Base-by-base conservation (phyloP, 2,888 invertebrate species). In the Alentia gelatinosa region DNA sequence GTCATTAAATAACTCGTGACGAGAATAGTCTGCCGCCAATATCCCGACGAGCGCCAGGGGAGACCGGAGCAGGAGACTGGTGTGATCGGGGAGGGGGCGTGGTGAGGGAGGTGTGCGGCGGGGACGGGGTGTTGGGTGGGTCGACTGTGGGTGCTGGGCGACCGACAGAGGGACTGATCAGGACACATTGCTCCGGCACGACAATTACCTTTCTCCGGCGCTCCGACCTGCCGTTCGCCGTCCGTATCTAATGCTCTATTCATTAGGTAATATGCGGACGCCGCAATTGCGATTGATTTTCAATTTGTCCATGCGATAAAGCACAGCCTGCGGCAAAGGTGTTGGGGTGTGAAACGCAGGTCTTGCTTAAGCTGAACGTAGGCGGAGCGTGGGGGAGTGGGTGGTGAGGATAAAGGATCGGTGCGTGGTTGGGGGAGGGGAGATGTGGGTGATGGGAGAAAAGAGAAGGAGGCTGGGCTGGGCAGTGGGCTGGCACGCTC, bases 281-380 rank as follows among this genome's bases (percentile, higher is more conserved):
- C 1, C 37, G 39, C 79, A 35, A 39, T 39, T 79, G 23, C 39
- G 79, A 79, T 79, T 79, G 79, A 79, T 79, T 79, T 79, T 79
- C 79, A 79, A 79, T 79, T 79, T 79, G 79, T 79, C 19, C 79
- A 37, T 35, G 79, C 39, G 79, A 79, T 79, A 79, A 79, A 79
- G 79, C 79, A 9, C 79, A 4, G 19, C 19, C 30, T 30, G 68
- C 5, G 12, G 30, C 1, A 4, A 39, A 79, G 79, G 79, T 79
- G 79, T 79, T 39, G 79, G 79, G 35, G 79, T 39, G 79, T 35
- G 39, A 79, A 37, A 79, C 35, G 39, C 5, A 39, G 79, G 79
- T 79, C 35, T 35, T 79, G 37, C 23, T 74, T 74, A 74, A 33
- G 63, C 19, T 63, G 15, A 63, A 26, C 1, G 68, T 3, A 19